Evolutionary conservation across 1,140 invertebrate species (phyloP), one percentile per base, ranked within the genome.

Genomic region (Calosoma granatense): DNA sequence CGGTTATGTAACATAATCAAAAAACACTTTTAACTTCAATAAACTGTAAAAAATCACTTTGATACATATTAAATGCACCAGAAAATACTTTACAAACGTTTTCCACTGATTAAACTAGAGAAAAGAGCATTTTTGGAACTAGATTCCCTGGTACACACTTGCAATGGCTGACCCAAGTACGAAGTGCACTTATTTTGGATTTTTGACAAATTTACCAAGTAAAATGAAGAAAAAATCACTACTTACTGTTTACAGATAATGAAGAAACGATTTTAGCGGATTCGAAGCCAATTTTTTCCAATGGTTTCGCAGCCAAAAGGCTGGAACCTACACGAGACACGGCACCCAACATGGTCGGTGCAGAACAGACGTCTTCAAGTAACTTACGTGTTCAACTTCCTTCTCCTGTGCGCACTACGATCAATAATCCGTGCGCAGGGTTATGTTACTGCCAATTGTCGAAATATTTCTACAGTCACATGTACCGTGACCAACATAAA

Each of bases 281-380:
- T 61, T 72, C 69, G 26, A 58, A 56, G 51, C 66, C 64, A 57
- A 72, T 57, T 65, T 70, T 70, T 67, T 70, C 70, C 19, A 65
- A 56, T 14, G 68, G 59, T 69, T 69, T 70, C 60, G 62, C 63
- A 70, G 69, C 68, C 66, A 72, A 67, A 64, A 70, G 68, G 67
- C 69, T 66, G 60, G 67, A 65, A 57, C 62, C 60, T 51, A 65
- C 63, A 63, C 69, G 64, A 63, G 63, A 63, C 59, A 70, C 65
- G 51, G 69, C 70, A 67, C 68, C 67, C 68, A 72, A 70, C 70
- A 72, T 72, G 64, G 57, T 68, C 59, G 58, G 56, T 58, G 41
- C 41, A 47, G 41, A 47, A 47, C 41, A 47, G 41, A 47, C 41
- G 41, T 17, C 17, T 9, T 47, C 9, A 17, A 47, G 3, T 12